Evolutionary conservation across 2,113 vertebrate genomes (phyloP), one percentile per base, ranked within the genome.

Genomic region (Panthera tigris): DNA sequence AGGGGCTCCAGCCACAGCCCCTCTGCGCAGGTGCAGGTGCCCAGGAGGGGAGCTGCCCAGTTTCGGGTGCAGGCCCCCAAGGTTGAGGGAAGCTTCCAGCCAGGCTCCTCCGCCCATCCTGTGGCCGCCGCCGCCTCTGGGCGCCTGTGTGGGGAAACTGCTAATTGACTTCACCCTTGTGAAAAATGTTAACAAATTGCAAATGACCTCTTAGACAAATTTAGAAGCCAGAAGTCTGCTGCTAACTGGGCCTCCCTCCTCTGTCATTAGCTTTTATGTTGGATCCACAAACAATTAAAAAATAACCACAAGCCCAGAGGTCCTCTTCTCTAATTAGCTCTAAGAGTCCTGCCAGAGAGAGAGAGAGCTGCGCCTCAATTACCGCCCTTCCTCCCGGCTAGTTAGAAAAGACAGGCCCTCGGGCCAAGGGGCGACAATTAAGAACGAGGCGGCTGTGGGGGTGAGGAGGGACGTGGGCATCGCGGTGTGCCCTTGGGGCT

Each of bases 281-380:
- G 98, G 98, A 98, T 97, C 98, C 95, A 98, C 98, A 98, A 98
- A 99, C 98, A 99, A 99, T 99, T 99, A 98, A 98, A 98, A 98
- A 98, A 95, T 97, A 98, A 97, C 92, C 16, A 83, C 91, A 90
- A 97, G 98, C 98, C 98, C 98, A 98, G 97, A 82, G 95, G 98
- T 95, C 98, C 97, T 98, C 74, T 94, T 98, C 98, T 96, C 98
- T 99, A 98, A 99, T 98, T 98, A 99, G 98, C 98, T 97, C 97
- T 97, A 97, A 97, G 97, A 98, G 97, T 97, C 97, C 88, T 93
- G 96, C 98, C 97, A 83, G 97, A 96, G 97, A 97, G 95, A 97
- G 95, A 71, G 97, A 97, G 97, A 76, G 98, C 97, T 97, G 97
- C 91, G 85, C 96, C 97, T 97, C 98, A 98, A 98, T 98, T 98